Conservation (phyloP, 1,140 invertebrate genomes). For the Atta colombica region DNA sequence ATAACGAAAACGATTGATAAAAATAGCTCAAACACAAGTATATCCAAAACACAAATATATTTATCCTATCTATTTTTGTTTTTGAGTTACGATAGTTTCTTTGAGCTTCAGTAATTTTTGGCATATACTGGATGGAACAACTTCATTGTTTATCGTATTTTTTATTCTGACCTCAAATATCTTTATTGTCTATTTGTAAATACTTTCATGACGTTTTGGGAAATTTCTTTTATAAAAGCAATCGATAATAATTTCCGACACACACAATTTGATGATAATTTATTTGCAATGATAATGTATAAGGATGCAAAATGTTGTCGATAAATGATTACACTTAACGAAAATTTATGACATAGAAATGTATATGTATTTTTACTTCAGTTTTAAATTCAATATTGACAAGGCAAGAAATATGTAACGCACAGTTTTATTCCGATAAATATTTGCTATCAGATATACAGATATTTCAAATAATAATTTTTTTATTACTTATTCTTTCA, state of each 20-base stretch:
- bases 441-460: background rate
- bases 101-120: background rate
- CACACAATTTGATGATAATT: background rate
- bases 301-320: background rate
- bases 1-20: background rate
- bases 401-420: background rate
- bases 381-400: background rate
- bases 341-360: background rate
- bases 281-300: background rate
- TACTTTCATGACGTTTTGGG: background rate
- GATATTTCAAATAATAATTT: background rate
- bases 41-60: background rate
- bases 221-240: background rate
- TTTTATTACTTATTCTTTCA: background rate
- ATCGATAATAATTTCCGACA: background rate
- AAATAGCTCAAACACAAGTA: background rate
- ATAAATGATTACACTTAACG: background rate
- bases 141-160: background rate
- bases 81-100: background rate
- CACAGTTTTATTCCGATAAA: background rate
- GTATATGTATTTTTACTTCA: background rate
- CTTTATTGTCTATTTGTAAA: background rate
- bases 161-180: background rate
- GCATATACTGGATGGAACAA: background rate
- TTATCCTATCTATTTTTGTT: background rate